Percentiles rank a stretch among this genome's conserved stretches.
Evolutionary conservation across 2,113 vertebrate species (phyloP).

Genomic region (Poecile atricapillus): DNA sequence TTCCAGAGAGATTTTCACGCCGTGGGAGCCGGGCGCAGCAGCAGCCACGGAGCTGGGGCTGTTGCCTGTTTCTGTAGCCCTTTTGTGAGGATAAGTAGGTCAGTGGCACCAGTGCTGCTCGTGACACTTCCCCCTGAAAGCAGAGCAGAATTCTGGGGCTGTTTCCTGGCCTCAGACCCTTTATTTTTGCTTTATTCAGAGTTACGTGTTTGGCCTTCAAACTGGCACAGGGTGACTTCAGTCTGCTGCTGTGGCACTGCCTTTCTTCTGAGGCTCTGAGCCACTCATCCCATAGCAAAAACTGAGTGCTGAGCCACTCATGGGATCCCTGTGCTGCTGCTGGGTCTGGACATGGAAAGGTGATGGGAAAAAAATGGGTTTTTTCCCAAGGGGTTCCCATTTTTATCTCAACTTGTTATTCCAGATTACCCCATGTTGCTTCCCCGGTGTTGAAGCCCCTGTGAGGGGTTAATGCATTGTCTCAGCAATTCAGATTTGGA

Average conservation of each 20-base stretch:
- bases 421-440: background rate
- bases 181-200: background rate
- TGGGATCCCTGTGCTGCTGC: background rate
- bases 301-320: fast-evolving
- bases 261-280: background rate
- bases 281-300: fast-evolving
- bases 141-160: background rate
- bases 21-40: background rate
- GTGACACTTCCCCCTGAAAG: background rate
- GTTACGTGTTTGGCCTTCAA: background rate
- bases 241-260: background rate
- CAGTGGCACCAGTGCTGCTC: background rate
- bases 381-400: background rate
- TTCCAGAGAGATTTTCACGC: background rate
- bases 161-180: background rate
- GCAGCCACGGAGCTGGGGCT: background rate
- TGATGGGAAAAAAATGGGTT: background rate
- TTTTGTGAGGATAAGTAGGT: background rate
- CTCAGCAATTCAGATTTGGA: background rate
- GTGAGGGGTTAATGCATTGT: background rate
- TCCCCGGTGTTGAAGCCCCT: background rate
- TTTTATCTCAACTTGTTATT: fast-evolving
- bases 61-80: background rate
- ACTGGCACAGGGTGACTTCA: background rate
- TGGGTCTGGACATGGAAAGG: background rate